A percentile compares a stretch with the other conserved stretches of the same genome.
phyloP scores from a whole-genome alignment of 2,113 vertebrate genomes.

The Pangasianodon gigas region DNA sequence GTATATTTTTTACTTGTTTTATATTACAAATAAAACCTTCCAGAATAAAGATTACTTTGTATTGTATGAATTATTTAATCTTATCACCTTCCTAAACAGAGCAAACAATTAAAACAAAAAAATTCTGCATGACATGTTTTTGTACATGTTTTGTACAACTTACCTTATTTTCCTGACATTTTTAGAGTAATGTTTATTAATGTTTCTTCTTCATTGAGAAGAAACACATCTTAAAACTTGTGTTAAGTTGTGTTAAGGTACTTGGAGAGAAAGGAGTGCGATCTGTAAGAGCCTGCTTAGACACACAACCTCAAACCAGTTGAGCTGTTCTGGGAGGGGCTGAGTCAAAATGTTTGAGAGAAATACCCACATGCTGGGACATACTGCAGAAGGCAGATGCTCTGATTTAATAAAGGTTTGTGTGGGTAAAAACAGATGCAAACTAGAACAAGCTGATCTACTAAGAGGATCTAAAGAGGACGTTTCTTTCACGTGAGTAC shows the following conservation, averaged over 20 bases:
- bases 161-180: neutral
- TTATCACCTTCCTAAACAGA: neutral
- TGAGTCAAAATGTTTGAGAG: neutral
- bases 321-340: neutral
- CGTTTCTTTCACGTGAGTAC: neutral
- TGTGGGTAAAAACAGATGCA: neutral
- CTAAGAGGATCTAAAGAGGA: neutral
- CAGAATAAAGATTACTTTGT: neutral
- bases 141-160: too few relatives aligned
- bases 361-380: neutral
- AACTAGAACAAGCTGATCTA: neutral
- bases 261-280: neutral
- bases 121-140: neutral
- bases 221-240: neutral
- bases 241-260: neutral
- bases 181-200: neutral
- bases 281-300: neutral
- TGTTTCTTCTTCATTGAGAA: neutral
- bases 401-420: neutral
- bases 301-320: neutral
- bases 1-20: neutral
- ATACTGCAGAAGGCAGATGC: neutral
- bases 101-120: neutral
- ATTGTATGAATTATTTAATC: neutral
- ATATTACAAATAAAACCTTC: conserved; percentile 3